Evolutionary conservation across 2,888 invertebrate genomes (phyloP).

Genomic region (Ellobium chinense): DNA sequence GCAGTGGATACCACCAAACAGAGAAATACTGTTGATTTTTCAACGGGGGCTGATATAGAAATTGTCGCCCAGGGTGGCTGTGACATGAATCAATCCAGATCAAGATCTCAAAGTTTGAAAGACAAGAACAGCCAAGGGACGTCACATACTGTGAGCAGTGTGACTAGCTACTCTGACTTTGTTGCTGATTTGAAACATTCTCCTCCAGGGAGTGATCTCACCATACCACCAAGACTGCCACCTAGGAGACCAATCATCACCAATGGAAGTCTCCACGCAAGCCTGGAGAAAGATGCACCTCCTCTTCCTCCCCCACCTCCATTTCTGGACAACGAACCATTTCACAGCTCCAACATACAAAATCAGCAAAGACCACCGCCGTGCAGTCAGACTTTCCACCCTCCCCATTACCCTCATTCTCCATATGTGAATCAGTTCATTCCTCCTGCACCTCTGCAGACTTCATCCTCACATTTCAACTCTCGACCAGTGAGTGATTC

Average conservation of each 20-base stretch:
- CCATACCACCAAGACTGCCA: conserved; percentile 16
- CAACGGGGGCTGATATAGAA: background rate
- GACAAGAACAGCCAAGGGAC: background rate
- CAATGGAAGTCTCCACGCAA: background rate
- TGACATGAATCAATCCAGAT: background rate
- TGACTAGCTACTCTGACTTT: conserved; percentile 28
- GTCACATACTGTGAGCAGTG: background rate
- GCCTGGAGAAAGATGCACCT: conserved; percentile 6
- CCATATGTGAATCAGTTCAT: conserved; percentile 41
- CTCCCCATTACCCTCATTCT: background rate
- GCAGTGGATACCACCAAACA: background rate
- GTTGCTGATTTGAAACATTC: conserved; percentile 21
- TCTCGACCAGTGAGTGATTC: conserved; percentile 10
- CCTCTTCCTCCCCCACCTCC: conserved; percentile 36
- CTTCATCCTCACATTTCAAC: background rate
- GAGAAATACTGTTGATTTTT: background rate
- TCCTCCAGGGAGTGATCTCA: background rate
- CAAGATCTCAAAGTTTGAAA: background rate
- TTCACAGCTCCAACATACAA: background rate
- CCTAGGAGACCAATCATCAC: conserved; percentile 33
- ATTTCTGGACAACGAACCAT: conserved; percentile 14
- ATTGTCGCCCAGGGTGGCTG: conserved; percentile 28
- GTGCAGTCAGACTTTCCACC: background rate
- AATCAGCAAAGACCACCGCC: background rate
- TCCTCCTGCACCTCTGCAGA: background rate